phyloP scores from a whole-genome alignment of 2,888 invertebrate genomes.

The Eristalinus sepulchralis region DNA sequence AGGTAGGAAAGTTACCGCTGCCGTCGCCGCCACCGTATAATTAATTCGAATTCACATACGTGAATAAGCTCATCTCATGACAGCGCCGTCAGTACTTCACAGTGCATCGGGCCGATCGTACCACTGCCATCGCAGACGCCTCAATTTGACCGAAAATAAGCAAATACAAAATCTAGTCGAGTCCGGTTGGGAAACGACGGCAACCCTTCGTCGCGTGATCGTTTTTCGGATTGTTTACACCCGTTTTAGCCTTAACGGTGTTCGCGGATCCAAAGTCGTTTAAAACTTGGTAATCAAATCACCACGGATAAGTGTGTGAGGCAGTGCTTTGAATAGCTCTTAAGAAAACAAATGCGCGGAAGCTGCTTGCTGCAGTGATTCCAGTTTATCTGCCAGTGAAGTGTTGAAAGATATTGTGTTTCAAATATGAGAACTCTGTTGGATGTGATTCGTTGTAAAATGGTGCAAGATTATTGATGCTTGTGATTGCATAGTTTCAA shows the following conservation, averaged over 20 bases:
- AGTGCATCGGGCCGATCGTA: conserved; percentile 65
- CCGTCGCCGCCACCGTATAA: conserved; percentile 23
- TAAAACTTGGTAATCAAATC: not conserved
- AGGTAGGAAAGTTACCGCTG: conserved; percentile 44
- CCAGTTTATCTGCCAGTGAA: conserved; percentile 25
- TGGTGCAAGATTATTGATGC: conserved; percentile 24
- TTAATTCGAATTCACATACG: conserved; percentile 63
- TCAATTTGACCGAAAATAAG: not conserved
- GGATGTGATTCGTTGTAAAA: conserved; percentile 30
- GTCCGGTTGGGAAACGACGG: conserved; percentile 3
- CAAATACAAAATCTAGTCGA: not conserved
- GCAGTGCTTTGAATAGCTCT: not conserved
- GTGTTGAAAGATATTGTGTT: conserved; percentile 33
- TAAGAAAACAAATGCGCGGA: not conserved
- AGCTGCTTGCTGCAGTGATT: not conserved
- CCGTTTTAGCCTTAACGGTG: not conserved
- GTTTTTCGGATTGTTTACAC: not conserved
- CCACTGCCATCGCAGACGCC: conserved; percentile 13
- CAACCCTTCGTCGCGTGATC: not conserved
- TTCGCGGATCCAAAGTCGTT: not conserved
- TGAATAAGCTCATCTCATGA: conserved; percentile 70
- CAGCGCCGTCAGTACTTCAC: conserved; percentile 56
- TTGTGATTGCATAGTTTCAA: conserved; percentile 15
- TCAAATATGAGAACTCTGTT: conserved; percentile 56
- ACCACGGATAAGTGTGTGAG: not conserved